Evolutionary conservation across 1,140 invertebrate genomes (phyloP), one percentile per base, ranked within the genome.

Genomic region (Ptiloglossa arizonensis): DNA sequence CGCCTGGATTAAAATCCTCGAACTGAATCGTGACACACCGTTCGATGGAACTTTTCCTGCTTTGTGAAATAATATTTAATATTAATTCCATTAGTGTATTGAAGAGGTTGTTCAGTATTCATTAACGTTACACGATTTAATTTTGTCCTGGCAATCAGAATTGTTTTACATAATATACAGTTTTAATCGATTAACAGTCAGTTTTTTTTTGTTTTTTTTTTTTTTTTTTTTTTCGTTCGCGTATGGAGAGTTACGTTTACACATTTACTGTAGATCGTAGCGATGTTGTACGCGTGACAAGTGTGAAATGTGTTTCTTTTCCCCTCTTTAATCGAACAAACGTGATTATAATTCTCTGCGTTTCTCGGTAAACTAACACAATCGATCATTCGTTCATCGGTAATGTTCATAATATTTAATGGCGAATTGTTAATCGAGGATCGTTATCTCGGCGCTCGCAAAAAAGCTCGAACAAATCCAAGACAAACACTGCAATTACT

Each of bases 1-100:
- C 64, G 77, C 24, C 68, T 38, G 46, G 56, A 81, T 80, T 72
- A 46, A 48, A 77, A 77, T 77, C 57, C 38, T 68, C 56, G 29
- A 67, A 64, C 69, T 70, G 52, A 83, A 15, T 71, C 15, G 24
- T 72, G 32, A 70, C 27, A 32, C 11, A 15, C 6, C n/a, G 19
- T 44, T 70, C 27, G 22, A 48, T 19, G 29, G 29, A 5, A 63
- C 6, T 15, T 15, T 6, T 29, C 52, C 13, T 54, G 50, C 35
- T 24, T 64, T 73, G 22, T 48, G 13, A 19, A 46, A 59, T 70
- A 22, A 68, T 24, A n/a, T 22, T 6, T n/a, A 52, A 22, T 52
- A 29, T 41, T 46, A 22, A 63, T 35, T 19, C 8, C 48, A 1
- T 50, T 71, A 69, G 15, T 41, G n/a, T 60, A 60, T 32, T 17